Percentiles rank a stretch among this genome's conserved stretches.
phyloP scores from a whole-genome alignment of 2,888 invertebrate species.

The Metalampra italica region DNA sequence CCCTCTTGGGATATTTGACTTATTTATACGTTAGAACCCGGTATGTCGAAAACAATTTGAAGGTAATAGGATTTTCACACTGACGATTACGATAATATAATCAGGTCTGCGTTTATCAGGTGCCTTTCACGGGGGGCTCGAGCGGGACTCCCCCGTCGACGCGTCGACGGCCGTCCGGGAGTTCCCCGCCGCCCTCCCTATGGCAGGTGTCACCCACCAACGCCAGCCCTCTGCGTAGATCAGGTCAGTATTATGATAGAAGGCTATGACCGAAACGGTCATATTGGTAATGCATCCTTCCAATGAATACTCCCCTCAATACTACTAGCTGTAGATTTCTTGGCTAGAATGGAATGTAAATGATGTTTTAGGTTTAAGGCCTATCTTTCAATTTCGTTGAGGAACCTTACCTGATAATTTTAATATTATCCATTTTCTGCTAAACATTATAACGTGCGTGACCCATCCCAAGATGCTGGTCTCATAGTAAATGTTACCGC shows the following conservation, averaged over 20 bases:
- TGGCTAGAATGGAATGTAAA: too few relatives aligned
- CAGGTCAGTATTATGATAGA: slow-evolving; percentile 53
- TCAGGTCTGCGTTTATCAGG: slow-evolving; percentile 47
- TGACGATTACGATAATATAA: not conserved
- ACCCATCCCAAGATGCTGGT: too few relatives aligned
- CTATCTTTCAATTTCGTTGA: too few relatives aligned
- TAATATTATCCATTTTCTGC: too few relatives aligned
- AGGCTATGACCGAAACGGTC: not conserved
- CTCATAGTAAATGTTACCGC: too few relatives aligned
- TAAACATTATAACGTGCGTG: too few relatives aligned
- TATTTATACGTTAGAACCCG: too few relatives aligned
- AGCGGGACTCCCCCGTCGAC: slow-evolving; percentile 91
- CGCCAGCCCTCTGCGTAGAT: slow-evolving; percentile 85
- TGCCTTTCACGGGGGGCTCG: slow-evolving; percentile 87
- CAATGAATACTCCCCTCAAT: not conserved
- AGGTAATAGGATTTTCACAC: too few relatives aligned
- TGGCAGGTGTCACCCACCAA: slow-evolving; percentile 91
- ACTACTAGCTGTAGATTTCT: too few relatives aligned
- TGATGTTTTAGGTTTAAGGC: too few relatives aligned
- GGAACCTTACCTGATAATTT: too few relatives aligned
- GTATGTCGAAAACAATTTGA: too few relatives aligned
- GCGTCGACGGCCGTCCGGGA: slow-evolving; percentile 81
- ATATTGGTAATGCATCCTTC: not conserved
- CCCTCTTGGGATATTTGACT: not conserved
- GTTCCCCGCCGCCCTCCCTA: slow-evolving; percentile 85